phyloP scores from a whole-genome alignment of 2,113 vertebrate species.

The Trogon surrucura region DNA sequence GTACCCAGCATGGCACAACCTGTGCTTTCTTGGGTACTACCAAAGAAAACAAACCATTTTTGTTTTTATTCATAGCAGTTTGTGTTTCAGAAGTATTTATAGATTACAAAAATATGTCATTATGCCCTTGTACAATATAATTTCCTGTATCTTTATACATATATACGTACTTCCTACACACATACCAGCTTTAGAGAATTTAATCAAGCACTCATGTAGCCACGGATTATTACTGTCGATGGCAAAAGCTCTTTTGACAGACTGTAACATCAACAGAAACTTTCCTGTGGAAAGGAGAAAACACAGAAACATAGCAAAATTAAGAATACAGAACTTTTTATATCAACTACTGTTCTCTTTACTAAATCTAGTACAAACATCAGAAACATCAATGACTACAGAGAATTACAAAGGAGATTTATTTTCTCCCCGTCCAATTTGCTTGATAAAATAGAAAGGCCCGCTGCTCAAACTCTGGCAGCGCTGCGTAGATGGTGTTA shows the following conservation, averaged over 20 bases:
- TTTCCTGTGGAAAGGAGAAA: slow-evolving; percentile 71
- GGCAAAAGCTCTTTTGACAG: slow-evolving; percentile 82
- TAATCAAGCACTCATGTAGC: slow-evolving; percentile 85
- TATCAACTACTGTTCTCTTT: not conserved
- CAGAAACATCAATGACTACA: not conserved
- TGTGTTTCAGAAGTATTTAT: not conserved
- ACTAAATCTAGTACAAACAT: not conserved
- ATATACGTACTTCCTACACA: not conserved
- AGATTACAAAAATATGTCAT: not conserved
- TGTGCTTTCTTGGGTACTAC: not conserved
- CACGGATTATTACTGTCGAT: slow-evolving; percentile 80
- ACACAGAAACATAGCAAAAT: not conserved
- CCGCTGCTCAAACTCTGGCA: not conserved
- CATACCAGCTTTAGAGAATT: slow-evolving; percentile 82
- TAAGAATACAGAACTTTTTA: not conserved
- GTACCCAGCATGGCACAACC: not conserved
- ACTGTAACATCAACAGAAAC: slow-evolving; percentile 83
- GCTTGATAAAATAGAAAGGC: not conserved
- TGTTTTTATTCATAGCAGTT: not conserved
- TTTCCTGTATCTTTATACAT: not conserved
- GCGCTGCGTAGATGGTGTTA: not conserved
- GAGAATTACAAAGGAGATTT: not conserved
- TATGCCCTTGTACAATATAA: not conserved
- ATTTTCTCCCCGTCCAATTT: not conserved
- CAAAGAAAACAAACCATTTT: not conserved